Evolutionary conservation across 2,888 invertebrate genomes (phyloP), one percentile per base, ranked within the genome.

Genomic region (Melipona bicolor): DNA sequence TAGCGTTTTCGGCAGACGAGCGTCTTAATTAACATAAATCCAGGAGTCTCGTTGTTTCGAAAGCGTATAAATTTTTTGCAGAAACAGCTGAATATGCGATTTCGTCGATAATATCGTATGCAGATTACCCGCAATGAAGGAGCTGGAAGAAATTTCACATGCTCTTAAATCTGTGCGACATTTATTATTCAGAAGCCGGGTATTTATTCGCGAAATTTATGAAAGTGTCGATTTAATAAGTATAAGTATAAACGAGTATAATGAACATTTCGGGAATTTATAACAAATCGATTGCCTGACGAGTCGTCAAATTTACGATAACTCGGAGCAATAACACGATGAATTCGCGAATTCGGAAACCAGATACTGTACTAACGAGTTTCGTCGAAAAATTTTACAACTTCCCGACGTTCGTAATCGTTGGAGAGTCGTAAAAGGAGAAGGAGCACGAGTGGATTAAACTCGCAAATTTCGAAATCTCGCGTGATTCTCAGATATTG

Each of bases 11-110:
- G 24, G 27, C 17, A 50, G 52, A 70, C 36, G 36, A 52, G 62
- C 24, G 59, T 61, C 69, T 69, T 19, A 70, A 77, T 77, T 69
- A 62, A 27, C 70, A 61, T 54, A 65, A 36, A 50, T 67, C 21
- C 64, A 36, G 19, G 15, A 54, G 24, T 32, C 61, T 4, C 32
- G 50, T 27, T 27, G 27, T 13, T 36, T 32, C 13, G 54, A n/a
- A 1, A 32, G 52, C 36, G 64, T 19, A 54, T 65, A 56, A 65
- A 17, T 61, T 75, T 73, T 75, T 65, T 69, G 19, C n/a, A 17
- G n/a, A 19, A n/a, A 49, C 49, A 59, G 11, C 27, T 24, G 49
- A 54, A 27, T 19, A 43, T 21, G 59, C 49, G 50, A 50, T 6
- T 32, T 43, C 32, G 36, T 17, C n/a, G n/a, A 6, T 76, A 61